Conservation (phyloP, 2,113 vertebrate genomes). For the Larimichthys polyactis region DNA sequence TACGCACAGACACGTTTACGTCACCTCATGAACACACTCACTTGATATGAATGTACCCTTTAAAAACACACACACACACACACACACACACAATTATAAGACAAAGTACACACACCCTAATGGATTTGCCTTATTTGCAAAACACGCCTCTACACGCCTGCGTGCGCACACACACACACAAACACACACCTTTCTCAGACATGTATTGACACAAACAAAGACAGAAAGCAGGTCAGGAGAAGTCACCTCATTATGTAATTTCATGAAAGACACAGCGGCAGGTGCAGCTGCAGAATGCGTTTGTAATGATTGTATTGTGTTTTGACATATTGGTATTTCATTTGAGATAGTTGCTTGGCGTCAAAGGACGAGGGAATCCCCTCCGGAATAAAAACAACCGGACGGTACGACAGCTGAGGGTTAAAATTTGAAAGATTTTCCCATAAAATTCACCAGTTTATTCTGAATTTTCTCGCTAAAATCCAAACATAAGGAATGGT, state of each 20-base stretch:
- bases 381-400: background rate
- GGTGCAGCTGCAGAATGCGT: background rate
- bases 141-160: background rate
- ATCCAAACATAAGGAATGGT: background rate
- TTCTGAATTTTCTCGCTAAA: too few relatives aligned
- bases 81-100: constrained; percentile 10
- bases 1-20: background rate
- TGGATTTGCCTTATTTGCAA: constrained; percentile 15
- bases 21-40: too few relatives aligned
- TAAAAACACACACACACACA: background rate
- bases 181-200: background rate
- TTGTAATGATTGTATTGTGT: background rate
- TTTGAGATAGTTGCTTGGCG: background rate
- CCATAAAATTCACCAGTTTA: too few relatives aligned
- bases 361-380: constrained; percentile 30
- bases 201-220: background rate
- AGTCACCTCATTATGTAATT: background rate
- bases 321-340: background rate
- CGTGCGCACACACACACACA: background rate
- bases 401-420: background rate
- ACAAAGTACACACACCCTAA: constrained; percentile 32
- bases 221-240: background rate
- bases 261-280: background rate
- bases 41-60: too few relatives aligned
- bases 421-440: too few relatives aligned